Conservation (phyloP, 2,888 invertebrate species). For the Frankliniella intonsa region DNA sequence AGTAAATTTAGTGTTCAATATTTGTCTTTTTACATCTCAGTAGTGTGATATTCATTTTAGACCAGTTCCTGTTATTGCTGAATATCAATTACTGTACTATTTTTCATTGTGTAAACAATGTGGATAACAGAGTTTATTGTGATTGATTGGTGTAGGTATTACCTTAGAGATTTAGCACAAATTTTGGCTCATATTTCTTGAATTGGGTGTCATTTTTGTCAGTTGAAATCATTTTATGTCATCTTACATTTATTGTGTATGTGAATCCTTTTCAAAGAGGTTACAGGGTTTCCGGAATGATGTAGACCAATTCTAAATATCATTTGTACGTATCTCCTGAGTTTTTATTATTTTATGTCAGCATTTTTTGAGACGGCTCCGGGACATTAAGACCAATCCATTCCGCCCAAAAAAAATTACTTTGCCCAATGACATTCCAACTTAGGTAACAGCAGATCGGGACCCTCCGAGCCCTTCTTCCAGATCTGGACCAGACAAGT, state of each 20-base stretch:
- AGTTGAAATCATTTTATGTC: no score
- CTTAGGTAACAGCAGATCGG: no score
- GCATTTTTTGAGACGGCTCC: background rate
- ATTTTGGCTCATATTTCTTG: background rate
- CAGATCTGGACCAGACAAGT: no score
- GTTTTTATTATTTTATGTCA: background rate
- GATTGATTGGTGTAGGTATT: background rate
- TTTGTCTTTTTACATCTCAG: background rate
- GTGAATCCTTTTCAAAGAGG: background rate
- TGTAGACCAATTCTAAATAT: background rate
- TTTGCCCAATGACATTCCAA: no score
- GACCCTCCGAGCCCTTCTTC: no score
- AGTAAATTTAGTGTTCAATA: background rate
- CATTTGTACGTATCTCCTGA: background rate
- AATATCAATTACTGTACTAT: background rate
- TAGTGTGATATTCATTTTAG: background rate
- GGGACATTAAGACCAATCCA: no score
- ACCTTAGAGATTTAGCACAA: background rate
- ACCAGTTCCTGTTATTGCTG: background rate
- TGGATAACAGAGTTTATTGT: background rate
- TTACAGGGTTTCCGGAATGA: background rate
- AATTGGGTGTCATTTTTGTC: background rate
- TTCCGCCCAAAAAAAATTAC: no score
- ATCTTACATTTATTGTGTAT: background rate
- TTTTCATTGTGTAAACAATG: background rate